A percentile compares a stretch with the other conserved stretches of the same genome.
Evolutionary conservation across 2,113 vertebrate genomes (phyloP).

Genomic region (Parotia lawesii): DNA sequence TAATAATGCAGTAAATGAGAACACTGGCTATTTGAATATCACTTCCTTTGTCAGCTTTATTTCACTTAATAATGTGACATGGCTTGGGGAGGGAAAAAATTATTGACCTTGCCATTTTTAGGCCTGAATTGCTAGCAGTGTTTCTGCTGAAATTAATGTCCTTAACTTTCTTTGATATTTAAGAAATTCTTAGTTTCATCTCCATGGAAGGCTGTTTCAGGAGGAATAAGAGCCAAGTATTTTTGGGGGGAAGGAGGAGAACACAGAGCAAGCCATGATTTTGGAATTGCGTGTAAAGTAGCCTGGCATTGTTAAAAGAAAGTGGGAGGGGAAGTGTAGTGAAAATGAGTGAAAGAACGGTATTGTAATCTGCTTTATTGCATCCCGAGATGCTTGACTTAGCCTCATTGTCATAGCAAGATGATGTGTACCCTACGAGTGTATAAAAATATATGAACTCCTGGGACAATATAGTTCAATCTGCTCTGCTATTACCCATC

Average conservation of each 20-base stretch:
- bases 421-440: constrained; percentile 62
- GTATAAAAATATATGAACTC: constrained; percentile 74
- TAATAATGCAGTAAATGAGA: constrained; percentile 17
- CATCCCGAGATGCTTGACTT: constrained; percentile 63
- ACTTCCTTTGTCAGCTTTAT: constrained; percentile 45
- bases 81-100: constrained; percentile 18
- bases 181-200: background rate
- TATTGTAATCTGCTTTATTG: constrained; percentile 68
- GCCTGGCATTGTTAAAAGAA: constrained; percentile 38
- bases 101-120: constrained; percentile 26
- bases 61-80: constrained; percentile 45
- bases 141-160: background rate
- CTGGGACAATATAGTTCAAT: constrained; percentile 68
- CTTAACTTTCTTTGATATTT: constrained; percentile 14
- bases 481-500: constrained; percentile 67
- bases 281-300: constrained; percentile 14
- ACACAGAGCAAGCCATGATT: background rate
- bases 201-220: background rate
- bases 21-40: background rate
- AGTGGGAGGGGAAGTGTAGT: constrained; percentile 43
- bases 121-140: background rate
- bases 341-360: constrained; percentile 56
- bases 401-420: constrained; percentile 65
- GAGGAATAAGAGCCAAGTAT: background rate
- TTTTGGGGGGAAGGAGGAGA: background rate